Percentiles rank a stretch among this genome's conserved stretches.
These are phyloP conservation scores for Florisuga fusca DNA, from an alignment of 2,797 vertebrate species.

Conservation along the genomic window DNA sequence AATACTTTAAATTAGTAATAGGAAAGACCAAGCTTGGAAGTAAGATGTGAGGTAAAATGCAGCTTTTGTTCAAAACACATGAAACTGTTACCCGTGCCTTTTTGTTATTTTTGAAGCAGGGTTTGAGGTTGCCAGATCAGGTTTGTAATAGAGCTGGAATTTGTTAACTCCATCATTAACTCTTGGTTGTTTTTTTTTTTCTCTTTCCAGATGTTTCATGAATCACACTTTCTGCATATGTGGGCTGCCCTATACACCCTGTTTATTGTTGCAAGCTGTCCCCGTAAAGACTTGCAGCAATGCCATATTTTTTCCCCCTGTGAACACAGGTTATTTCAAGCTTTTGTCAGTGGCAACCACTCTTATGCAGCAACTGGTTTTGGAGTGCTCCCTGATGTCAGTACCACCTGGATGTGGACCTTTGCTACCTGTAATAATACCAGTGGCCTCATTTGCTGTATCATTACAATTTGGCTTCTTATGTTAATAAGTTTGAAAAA, in stretches of 20 bases:
- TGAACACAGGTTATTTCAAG: conserved; percentile 90
- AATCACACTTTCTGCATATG: conserved; percentile 81
- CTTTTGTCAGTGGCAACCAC: conserved; percentile 90
- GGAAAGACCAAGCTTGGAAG: not conserved
- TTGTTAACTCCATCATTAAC: conserved; percentile 31
- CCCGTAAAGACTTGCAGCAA: conserved; percentile 89
- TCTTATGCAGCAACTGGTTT: conserved; percentile 89
- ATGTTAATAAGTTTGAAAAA: conserved; percentile 87
- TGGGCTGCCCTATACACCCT: conserved; percentile 82
- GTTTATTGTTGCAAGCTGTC: conserved; percentile 86
- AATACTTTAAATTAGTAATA: not conserved
- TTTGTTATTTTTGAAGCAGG: not conserved
- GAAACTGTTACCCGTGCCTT: not conserved
- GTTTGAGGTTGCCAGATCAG: not conserved
- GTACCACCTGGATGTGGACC: conserved; percentile 85
- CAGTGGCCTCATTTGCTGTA: conserved; percentile 92
- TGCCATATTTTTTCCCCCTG: conserved; percentile 86
- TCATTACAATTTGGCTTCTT: conserved; percentile 93
- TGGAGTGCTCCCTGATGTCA: conserved; percentile 90
- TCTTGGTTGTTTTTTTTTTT: not conserved
- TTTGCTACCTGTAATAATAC: conserved; percentile 89
- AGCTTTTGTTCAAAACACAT: not conserved
- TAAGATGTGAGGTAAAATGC: not conserved
- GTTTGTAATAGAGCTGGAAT: not conserved
- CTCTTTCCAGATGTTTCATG: conserved; percentile 83